phyloP scores from a whole-genome alignment of 2,797 vertebrate species.

The Syndactyla subalaris region DNA sequence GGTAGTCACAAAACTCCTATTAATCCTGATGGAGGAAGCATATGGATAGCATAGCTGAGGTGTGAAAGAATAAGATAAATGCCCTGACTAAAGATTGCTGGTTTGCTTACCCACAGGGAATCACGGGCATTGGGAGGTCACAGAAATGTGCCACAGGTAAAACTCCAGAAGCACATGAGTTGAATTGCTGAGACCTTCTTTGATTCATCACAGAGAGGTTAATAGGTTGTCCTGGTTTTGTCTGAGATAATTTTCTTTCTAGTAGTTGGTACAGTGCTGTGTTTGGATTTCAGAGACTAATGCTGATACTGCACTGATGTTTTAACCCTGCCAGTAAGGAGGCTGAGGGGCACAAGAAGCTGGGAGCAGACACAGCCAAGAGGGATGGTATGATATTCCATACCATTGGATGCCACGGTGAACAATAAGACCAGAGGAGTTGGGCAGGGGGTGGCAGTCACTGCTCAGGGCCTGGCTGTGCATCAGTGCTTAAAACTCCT shows the following conservation, averaged over 20 bases:
- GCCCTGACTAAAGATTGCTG: not conserved
- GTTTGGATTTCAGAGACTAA: not conserved
- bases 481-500: not conserved
- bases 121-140: rapidly evolving
- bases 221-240: not conserved
- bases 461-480: not conserved
- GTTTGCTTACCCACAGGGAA: not conserved
- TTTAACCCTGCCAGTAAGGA: not conserved
- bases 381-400: not conserved
- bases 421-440: not conserved
- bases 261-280: not conserved
- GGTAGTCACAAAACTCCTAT: not conserved
- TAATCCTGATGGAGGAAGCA: not conserved
- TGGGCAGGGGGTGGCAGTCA: not conserved
- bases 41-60: not conserved
- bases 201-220: not conserved
- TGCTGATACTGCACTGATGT: not conserved
- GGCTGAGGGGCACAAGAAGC: not conserved
- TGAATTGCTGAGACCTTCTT: not conserved
- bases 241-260: not conserved
- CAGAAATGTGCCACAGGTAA: not conserved
- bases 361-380: not conserved
- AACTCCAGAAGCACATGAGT: not conserved
- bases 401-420: not conserved
- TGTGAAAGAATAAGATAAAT: not conserved